Evolutionary conservation across 2,113 vertebrate genomes (phyloP).

Genomic region (Carettochelys insculpta): DNA sequence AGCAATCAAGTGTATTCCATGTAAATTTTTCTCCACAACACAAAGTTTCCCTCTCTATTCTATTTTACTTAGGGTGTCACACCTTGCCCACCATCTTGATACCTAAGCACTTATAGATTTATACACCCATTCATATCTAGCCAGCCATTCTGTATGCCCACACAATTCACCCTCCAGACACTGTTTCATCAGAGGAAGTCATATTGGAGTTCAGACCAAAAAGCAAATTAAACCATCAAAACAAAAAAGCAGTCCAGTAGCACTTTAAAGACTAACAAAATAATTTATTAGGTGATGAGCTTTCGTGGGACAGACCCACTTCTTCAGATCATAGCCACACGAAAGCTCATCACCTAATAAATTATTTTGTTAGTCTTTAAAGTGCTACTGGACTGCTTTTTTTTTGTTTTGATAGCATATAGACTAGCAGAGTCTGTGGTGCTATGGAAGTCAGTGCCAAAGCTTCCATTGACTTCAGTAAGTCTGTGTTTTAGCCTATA

Average conservation of each 20-base stretch:
- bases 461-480: not conserved
- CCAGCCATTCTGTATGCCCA: not conserved
- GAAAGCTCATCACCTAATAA: no score
- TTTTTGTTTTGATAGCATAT: no score
- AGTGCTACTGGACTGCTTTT: no score
- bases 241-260: no score
- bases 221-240: not conserved
- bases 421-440: no score
- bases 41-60: not conserved
- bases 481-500: not conserved
- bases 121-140: not conserved
- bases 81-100: fast-evolving
- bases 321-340: no score
- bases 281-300: no score
- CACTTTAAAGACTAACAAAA: no score
- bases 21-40: not conserved
- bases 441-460: not conserved
- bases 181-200: not conserved
- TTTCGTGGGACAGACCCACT: no score
- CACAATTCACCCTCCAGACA: not conserved
- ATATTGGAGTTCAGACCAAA: not conserved
- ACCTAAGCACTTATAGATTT: not conserved
- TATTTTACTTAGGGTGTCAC: not conserved
- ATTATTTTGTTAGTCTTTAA: no score
- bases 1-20: not conserved